Evolutionary conservation across 2,888 invertebrate species (phyloP).

Genomic region (Agrochola lota): DNA sequence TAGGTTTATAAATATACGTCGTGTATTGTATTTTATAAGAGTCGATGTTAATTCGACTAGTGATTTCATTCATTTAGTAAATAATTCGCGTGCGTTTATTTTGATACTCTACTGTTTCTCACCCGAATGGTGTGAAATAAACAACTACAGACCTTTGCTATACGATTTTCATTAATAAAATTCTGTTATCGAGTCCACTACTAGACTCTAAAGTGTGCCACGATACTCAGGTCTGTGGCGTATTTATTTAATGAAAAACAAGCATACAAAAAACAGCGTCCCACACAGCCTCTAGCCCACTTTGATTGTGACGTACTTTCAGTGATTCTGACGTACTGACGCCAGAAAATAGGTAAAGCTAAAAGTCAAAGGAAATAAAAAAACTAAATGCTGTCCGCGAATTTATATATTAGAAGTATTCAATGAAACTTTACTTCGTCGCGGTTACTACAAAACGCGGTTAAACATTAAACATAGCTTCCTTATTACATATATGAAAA

Average conservation of each 20-base stretch:
- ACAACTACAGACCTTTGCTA: background rate
- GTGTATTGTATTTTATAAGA: background rate
- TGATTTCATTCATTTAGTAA: background rate
- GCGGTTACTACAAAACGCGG: background rate
- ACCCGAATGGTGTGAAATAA: background rate
- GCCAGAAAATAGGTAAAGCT: constrained; percentile 28
- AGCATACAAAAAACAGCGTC: constrained; percentile 29
- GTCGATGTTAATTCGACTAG: background rate
- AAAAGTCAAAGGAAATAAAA: constrained; percentile 4
- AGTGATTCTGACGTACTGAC: constrained; percentile 21
- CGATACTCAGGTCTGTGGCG: constrained; percentile 12
- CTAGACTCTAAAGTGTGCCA: constrained; percentile 14
- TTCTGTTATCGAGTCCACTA: background rate
- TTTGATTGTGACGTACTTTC: constrained; percentile 35
- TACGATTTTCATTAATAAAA: constrained; percentile 22
- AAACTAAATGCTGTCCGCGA: background rate
- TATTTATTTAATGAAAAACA: constrained; percentile 23
- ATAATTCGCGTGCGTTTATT: background rate
- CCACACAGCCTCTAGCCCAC: constrained; percentile 25
- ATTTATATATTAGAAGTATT: background rate
- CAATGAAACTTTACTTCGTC: background rate
- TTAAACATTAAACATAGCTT: background rate
- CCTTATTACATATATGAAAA: background rate
- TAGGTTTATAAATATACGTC: too few relatives aligned
- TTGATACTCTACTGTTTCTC: background rate